These are phyloP conservation scores for Lota lota DNA, from an alignment of 2,113 vertebrate species.

Conservation along the genomic window DNA sequence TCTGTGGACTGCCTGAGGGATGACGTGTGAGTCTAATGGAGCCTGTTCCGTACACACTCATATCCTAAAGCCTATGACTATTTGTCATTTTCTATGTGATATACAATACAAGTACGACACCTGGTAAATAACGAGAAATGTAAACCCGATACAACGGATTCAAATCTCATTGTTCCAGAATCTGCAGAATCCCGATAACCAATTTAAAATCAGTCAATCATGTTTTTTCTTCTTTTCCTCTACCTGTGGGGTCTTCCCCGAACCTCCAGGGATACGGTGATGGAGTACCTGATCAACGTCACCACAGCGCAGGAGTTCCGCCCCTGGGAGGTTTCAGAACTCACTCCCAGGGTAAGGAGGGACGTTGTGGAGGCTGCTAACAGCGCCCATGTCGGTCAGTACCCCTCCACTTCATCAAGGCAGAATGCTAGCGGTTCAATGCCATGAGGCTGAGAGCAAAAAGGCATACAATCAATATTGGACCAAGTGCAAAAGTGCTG, in stretches of 20 bases:
- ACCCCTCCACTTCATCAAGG: neutral
- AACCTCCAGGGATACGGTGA: constrained; percentile 84
- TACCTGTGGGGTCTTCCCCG: neutral
- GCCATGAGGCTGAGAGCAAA: too few species aligned
- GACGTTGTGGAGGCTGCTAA: constrained; percentile 84
- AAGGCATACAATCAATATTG: too few species aligned
- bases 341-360: constrained; percentile 74
- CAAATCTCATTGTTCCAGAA: too few species aligned
- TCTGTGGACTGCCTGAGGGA: constrained; percentile 87
- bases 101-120: neutral
- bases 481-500: too few species aligned
- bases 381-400: constrained; percentile 82
- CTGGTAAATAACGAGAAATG: too few species aligned
- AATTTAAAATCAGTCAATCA: too few species aligned
- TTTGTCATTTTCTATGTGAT: neutral
- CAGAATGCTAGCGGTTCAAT: too few species aligned
- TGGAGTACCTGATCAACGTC: constrained; percentile 98
- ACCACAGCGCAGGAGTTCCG: constrained; percentile 93
- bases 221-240: neutral
- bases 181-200: too few species aligned
- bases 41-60: neutral
- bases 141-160: too few species aligned
- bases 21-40: constrained; percentile 81
- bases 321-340: constrained; percentile 86
- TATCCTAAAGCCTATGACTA: neutral